Evolutionary conservation across 2,888 invertebrate species (phyloP).

Genomic region (Caenorhabditis sulstoni): DNA sequence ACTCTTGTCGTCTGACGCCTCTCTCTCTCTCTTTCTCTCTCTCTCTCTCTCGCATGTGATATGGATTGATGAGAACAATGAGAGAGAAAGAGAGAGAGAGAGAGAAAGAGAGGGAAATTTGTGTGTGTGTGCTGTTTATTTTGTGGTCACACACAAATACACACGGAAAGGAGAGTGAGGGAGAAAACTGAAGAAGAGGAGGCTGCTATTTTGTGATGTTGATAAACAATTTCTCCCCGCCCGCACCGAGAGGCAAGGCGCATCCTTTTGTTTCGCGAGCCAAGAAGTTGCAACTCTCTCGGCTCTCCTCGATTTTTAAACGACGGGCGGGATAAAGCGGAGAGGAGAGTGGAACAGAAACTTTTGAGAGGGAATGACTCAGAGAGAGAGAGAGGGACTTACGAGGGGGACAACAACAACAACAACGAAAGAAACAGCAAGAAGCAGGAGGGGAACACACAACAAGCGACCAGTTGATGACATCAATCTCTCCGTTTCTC

Average conservation of each 20-base stretch:
- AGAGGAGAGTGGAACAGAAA: not conserved
- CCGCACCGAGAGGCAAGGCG: constrained; percentile 5
- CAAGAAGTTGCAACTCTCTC: constrained; percentile 29
- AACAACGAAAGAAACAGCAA: constrained; percentile 12
- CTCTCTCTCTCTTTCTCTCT: constrained; percentile 13
- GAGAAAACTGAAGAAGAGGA: not conserved
- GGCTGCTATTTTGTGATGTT: constrained; percentile 30
- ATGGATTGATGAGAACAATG: constrained; percentile 37
- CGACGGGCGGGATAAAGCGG: not conserved
- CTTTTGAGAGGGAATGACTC: not conserved
- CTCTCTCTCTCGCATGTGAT: constrained; percentile 26
- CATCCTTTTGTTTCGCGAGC: constrained; percentile 23
- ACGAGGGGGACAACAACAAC: too few relatives aligned
- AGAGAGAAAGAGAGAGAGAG: too few relatives aligned
- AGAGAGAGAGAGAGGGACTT: constrained; percentile 1
- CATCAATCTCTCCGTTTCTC: constrained; percentile 6
- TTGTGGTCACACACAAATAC: constrained; percentile 44
- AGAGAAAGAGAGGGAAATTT: constrained; percentile 6
- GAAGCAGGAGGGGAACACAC: too few relatives aligned
- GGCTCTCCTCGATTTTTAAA: constrained; percentile 45
- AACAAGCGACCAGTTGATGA: constrained; percentile 30
- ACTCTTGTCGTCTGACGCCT: constrained; percentile 2
- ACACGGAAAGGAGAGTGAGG: constrained; percentile 16
- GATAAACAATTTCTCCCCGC: constrained; percentile 51
- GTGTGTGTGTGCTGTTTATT: constrained; percentile 43